phyloP scores from a whole-genome alignment of 2,888 invertebrate species.

The Polymixis lichenea region DNA sequence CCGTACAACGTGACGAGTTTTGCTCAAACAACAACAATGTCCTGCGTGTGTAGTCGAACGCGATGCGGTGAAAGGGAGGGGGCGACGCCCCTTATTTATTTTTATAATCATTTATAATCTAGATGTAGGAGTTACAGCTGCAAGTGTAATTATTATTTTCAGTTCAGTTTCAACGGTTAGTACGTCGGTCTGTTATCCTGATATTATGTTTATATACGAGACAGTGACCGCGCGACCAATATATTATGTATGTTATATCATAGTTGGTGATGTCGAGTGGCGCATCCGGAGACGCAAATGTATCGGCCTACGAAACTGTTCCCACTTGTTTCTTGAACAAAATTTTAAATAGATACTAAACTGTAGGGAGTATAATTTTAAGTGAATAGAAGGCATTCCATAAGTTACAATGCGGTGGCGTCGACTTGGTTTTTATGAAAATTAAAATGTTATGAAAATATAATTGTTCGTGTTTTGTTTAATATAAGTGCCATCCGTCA shows the following conservation, averaged over 20 bases:
- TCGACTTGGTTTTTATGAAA: constrained; percentile 79
- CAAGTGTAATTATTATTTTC: constrained; percentile 80
- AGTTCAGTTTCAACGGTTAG: constrained; percentile 71
- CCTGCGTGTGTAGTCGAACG: constrained; percentile 73
- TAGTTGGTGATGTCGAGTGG: constrained; percentile 56
- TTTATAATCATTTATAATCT: constrained; percentile 90
- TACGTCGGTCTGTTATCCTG: constrained; percentile 68
- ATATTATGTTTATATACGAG: constrained; percentile 70
- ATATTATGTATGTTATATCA: constrained; percentile 54
- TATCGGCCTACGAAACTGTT: constrained; percentile 70
- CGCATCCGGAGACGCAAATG: constrained; percentile 47
- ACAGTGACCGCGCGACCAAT: constrained; percentile 51
- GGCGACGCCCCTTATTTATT: constrained; percentile 87
- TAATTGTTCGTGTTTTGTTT: constrained; percentile 77
- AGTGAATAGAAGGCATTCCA: constrained; percentile 89
- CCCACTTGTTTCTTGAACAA: constrained; percentile 76
- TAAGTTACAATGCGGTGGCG: constrained; percentile 86
- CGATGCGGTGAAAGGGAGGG: constrained; percentile 79
- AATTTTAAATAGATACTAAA: constrained; percentile 80
- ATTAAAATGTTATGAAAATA: constrained; percentile 75
- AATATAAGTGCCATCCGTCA: constrained; percentile 85
- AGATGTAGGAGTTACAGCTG: constrained; percentile 84
- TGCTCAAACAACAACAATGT: constrained; percentile 74
- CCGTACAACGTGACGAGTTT: constrained; percentile 70
- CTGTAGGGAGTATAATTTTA: constrained; percentile 85